A percentile compares a stretch with the other conserved stretches of the same genome.
These are phyloP conservation scores for Chromobotia macracanthus DNA, from an alignment of 2,797 vertebrate species.

Conservation along the genomic window DNA sequence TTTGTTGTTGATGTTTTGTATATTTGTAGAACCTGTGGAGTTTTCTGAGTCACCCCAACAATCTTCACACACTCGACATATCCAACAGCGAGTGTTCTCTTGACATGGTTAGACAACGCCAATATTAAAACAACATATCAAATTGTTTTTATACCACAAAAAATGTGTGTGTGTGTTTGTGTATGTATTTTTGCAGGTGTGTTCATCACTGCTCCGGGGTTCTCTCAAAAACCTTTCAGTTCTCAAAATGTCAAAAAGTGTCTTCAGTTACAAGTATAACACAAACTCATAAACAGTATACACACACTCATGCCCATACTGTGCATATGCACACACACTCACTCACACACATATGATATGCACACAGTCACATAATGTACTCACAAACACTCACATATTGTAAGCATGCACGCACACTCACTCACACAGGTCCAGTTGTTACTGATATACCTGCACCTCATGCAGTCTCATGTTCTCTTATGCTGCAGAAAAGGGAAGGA, in stretches of 20 bases:
- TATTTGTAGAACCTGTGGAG: conserved; percentile 84
- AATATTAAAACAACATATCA: neutral
- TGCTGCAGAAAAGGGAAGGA: conserved; percentile 88
- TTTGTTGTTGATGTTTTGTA: neutral
- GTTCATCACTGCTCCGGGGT: conserved; percentile 87
- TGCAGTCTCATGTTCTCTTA: neutral
- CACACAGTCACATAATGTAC: no score
- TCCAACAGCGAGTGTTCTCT: conserved; percentile 91
- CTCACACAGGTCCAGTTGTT: neutral
- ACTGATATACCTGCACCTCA: no score
- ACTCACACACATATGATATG: neutral
- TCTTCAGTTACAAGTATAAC: conserved; percentile 89
- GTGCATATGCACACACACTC: neutral
- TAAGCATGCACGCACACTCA: conserved; percentile 9
- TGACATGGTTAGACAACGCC: conserved; percentile 82
- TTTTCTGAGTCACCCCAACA: conserved; percentile 90
- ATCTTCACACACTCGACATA: conserved; percentile 86
- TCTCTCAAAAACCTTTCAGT: conserved; percentile 86
- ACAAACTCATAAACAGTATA: conserved; percentile 4
- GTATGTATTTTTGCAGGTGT: conserved; percentile 76
- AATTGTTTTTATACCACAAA: neutral
- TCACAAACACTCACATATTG: no score
- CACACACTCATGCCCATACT: neutral
- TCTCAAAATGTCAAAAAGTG: conserved; percentile 88
- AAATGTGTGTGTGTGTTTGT: neutral